These are phyloP conservation scores for Tortricodes alternella DNA, from an alignment of 2,888 invertebrate genomes.

Conservation along the genomic window DNA sequence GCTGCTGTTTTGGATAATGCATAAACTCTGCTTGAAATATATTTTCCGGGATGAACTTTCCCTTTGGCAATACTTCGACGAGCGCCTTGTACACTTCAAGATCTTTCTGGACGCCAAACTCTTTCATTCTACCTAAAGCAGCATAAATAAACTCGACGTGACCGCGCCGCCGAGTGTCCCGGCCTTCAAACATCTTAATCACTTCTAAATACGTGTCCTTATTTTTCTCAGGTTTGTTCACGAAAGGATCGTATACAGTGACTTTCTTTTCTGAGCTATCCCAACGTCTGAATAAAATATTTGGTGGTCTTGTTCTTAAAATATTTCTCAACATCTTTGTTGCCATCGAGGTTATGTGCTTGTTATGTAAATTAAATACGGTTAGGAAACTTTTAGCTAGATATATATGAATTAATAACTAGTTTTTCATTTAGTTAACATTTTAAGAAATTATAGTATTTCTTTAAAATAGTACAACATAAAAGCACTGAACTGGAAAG, in stretches of 20 bases:
- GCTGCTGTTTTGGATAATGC: constrained; percentile 98
- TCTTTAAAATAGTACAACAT: too few species aligned
- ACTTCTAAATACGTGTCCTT: constrained; percentile 88
- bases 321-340: constrained; percentile 59
- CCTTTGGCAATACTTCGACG: constrained; percentile 93
- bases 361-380: background rate
- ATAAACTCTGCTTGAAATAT: constrained; percentile 93
- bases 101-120: constrained; percentile 94
- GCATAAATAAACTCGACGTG: constrained; percentile 97
- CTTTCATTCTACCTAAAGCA: constrained; percentile 93
- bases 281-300: constrained; percentile 58
- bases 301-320: constrained; percentile 49
- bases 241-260: constrained; percentile 72
- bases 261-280: constrained; percentile 66
- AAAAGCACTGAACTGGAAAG: too few species aligned
- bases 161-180: constrained; percentile 88
- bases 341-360: constrained; percentile 60
- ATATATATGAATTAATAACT: background rate
- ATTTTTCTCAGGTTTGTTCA: constrained; percentile 78
- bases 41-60: constrained; percentile 92
- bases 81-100: constrained; percentile 93
- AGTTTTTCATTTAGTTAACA: background rate
- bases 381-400: background rate
- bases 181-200: constrained; percentile 87
- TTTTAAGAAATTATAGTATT: background rate